Evolutionary conservation across 2,113 vertebrate genomes (phyloP), one percentile per base, ranked within the genome.

Genomic region (Neotragus pygmaeus): DNA sequence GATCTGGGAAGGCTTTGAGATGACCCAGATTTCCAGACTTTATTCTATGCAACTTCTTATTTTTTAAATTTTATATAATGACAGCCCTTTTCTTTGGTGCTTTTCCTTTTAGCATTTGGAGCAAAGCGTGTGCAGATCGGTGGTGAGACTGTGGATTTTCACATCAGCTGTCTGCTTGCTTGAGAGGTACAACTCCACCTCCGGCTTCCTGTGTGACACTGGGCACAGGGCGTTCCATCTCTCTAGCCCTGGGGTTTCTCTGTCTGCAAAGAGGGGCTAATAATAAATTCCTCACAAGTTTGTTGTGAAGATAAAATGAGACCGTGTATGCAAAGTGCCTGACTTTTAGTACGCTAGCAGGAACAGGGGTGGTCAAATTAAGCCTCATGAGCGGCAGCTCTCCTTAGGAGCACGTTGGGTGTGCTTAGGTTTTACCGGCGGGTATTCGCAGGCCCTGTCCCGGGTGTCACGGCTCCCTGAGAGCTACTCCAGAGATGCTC

Each of bases 191-290:
- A 49, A 57, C 27, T 43, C 58, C 39, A 0, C 77, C 57, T 53
- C 89, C 64, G 88, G 47, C 64, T 83, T 88, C 78, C 88, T 73
- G 70, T 87, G 51, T 73, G 88, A 86, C 60, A 17, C 51, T 9
- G 43, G 19, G 60, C 73, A 75, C 23, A 16, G 86, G 88, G 23
- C 11, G 12, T 9, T 60, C 45, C 5, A 21, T 25, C 45, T 78
- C 75, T 84, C 75, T 75, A 62, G 85, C 78, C 33, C 85, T 51
- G 16, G 0, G 39, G 53, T 87, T 62, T 88, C 62, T 91, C 73
- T 88, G 39, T 58, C 80, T 82, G 28, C n/a, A 80, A 81, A 90
- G 73, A 60, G 17, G 55, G 45, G 19, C 60, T 55, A 60, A n/a
- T 43, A 53, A 88, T 36, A 87, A 73, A 87, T 53, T 51, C 30